Evolutionary conservation across 2,888 invertebrate species (phyloP), one percentile per base, ranked within the genome.

Genomic region (Seira sanloemensis): DNA sequence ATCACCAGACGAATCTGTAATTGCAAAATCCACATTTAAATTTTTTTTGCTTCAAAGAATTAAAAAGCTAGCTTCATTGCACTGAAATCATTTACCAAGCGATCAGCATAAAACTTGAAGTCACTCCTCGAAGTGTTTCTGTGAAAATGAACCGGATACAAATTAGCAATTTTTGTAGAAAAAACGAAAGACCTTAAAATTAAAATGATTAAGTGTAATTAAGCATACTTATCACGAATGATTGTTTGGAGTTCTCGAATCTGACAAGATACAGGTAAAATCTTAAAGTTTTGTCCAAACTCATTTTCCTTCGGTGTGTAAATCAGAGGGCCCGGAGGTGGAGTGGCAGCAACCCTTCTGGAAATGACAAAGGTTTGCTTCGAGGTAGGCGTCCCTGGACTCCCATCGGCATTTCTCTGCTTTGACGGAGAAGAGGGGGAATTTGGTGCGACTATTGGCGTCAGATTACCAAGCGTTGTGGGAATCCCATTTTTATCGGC

Each of bases 61-160:
- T n/a, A n/a, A n/a, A n/a, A n/a, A n/a, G n/a, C n/a, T n/a, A n/a
- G n/a, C n/a, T n/a, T n/a, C n/a, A n/a, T n/a, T n/a, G n/a, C n/a
- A n/a, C n/a, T n/a, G n/a, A n/a, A 37, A 37, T 37, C 25, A 90
- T 92, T 92, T 91, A 94, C 94, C 91, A 99, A 92, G 87, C 99
- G 95, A 91, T 99, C 99, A 0, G 99, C 99, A 91, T 97, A 98
- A 92, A 99, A 99, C 91, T 99, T 98, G 91, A 99, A 99, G 92
- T 99, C 99, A 92, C 96, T 97, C 89, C 98, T 93, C 1, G 95
- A 93, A 24, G 98, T 98, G 90, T 96, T 96, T 91, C 98, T 99
- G 91, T 12, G 88, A 92, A 93, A 90, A 90, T 73, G 89, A 89
- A 87, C 86, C 23, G 77, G 84, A 76, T 79, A 71, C 58, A 74